A percentile compares a stretch with the other conserved stretches of the same genome.
phyloP scores from a whole-genome alignment of 2,113 vertebrate species.

The Ancistrus triradiatus region DNA sequence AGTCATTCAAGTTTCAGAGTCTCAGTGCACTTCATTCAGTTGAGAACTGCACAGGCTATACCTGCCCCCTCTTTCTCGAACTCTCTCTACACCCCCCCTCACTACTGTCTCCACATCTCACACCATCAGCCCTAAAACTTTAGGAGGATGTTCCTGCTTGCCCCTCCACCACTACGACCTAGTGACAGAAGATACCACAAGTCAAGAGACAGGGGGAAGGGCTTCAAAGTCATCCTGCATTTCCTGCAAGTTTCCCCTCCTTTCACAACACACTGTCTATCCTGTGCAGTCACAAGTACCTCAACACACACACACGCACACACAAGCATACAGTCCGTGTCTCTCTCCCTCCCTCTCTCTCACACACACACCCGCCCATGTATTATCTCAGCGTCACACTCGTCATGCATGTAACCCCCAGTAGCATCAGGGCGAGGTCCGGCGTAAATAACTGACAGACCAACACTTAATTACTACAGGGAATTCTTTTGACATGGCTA shows the following conservation, averaged over 20 bases:
- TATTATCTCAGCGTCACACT: conserved; percentile 38
- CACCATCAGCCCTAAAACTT: conserved; percentile 10
- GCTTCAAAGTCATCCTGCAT: conserved; percentile 29
- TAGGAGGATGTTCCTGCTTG: conserved; percentile 43
- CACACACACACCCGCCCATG: conserved; percentile 25
- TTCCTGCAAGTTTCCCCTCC: conserved; percentile 33
- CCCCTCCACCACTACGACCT: conserved; percentile 40
- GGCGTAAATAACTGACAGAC: not conserved
- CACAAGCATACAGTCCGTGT: too few relatives aligned
- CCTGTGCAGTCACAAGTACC: not conserved
- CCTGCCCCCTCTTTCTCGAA: too few relatives aligned
- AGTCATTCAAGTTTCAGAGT: not conserved
- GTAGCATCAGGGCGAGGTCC: conserved; percentile 25
- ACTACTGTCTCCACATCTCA: not conserved
- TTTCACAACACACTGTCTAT: conserved; percentile 30
- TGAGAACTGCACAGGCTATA: not conserved
- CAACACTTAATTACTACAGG: not conserved
- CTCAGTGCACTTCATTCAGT: not conserved
- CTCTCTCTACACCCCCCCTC: not conserved
- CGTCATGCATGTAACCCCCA: conserved; percentile 11
- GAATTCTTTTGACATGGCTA: not conserved
- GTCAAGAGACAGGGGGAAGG: conserved; percentile 21
- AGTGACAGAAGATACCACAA: conserved; percentile 47
- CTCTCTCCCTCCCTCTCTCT: too few relatives aligned
- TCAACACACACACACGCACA: conserved; percentile 11